A percentile compares a stretch with the other conserved stretches of the same genome.
phyloP scores from a whole-genome alignment of 2,888 invertebrate species.

The Synanthedon vespiformis region DNA sequence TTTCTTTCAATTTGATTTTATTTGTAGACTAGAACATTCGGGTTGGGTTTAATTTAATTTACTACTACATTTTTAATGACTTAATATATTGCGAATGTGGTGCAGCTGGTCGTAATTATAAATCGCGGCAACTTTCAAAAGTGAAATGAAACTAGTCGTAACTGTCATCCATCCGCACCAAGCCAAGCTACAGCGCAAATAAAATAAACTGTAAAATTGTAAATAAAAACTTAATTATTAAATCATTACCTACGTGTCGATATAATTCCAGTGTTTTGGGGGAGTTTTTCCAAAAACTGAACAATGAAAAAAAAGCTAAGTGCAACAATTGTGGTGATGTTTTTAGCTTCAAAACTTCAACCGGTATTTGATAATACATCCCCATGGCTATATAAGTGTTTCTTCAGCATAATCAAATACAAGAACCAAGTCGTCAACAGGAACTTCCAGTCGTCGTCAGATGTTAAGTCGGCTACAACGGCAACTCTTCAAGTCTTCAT shows the following conservation, averaged over 20 bases:
- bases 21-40: no score
- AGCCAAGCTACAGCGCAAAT: no score
- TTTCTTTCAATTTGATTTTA: no score
- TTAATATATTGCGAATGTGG: no score
- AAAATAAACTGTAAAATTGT: no score
- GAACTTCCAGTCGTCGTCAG: constrained; percentile 1
- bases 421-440: constrained; percentile 4
- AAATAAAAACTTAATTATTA: not conserved
- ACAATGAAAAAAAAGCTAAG: constrained; percentile 5
- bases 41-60: no score
- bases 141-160: no score
- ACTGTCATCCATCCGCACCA: no score
- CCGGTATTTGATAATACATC: constrained; percentile 6
- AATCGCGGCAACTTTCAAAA: no score
- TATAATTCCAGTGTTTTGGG: not conserved
- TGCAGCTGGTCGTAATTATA: no score
- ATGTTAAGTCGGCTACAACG: constrained; percentile 3
- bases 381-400: constrained; percentile 4
- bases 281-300: not conserved
- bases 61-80: no score
- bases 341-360: constrained; percentile 10
- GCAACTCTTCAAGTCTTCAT: constrained; percentile 2
- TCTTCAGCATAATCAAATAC: constrained; percentile 5
- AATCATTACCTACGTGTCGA: not conserved
- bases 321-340: constrained; percentile 10